A percentile compares a stretch with the other conserved stretches of the same genome.
Conservation (phyloP, 2,113 vertebrate species). For the Prinia subflava region DNA sequence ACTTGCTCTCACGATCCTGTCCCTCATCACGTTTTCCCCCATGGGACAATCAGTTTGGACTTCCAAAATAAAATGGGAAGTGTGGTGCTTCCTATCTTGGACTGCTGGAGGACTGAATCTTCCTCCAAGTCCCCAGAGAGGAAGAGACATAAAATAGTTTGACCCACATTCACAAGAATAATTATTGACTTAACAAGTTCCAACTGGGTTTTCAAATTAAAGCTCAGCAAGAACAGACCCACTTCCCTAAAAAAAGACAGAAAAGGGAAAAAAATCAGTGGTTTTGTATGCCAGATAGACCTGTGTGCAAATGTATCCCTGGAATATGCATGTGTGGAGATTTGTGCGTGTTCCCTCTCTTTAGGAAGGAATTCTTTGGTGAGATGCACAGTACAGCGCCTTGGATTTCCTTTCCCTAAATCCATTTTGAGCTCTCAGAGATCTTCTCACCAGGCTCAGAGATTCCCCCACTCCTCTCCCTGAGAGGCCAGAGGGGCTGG, state of each 20-base stretch:
- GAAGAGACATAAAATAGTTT: conserved; percentile 10
- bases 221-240: conserved; percentile 40
- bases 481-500: background rate
- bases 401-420: background rate
- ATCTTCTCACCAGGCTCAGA: background rate
- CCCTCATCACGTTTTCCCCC: background rate
- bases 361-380: background rate
- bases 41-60: background rate
- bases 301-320: background rate
- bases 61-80: background rate
- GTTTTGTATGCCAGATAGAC: background rate
- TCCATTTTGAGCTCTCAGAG: background rate
- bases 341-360: background rate
- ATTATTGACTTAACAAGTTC: conserved; percentile 67
- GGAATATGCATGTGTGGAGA: background rate
- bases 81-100: background rate
- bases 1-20: rapidly evolving
- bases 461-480: background rate
- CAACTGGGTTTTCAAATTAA: conserved; percentile 58
- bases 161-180: conserved; percentile 70
- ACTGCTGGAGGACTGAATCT: background rate
- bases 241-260: background rate
- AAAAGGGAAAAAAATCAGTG: background rate
- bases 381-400: rapidly evolving
- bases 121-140: background rate